These are phyloP conservation scores for Sciaenops ocellatus DNA, from an alignment of 2,797 vertebrate species.

Conservation along the genomic window DNA sequence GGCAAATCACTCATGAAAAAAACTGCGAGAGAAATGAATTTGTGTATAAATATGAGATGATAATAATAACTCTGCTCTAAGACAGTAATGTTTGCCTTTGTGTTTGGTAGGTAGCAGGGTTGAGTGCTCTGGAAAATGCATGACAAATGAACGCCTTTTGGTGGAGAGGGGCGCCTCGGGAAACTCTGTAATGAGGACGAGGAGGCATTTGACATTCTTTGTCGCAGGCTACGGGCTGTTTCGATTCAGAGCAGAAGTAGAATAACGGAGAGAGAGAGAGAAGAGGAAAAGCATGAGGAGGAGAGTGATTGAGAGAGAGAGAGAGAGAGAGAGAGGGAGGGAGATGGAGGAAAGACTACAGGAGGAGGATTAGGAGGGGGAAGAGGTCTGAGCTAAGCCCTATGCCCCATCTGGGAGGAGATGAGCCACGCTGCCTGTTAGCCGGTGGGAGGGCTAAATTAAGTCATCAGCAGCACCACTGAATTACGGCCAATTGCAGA, in stretches of 20 bases:
- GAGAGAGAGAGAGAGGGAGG: background rate
- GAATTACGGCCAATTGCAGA: constrained; percentile 64
- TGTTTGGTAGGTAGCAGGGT: constrained; percentile 42
- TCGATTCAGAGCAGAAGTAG: constrained; percentile 40
- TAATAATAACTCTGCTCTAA: constrained; percentile 45
- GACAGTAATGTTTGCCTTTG: constrained; percentile 44
- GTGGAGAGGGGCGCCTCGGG: constrained; percentile 53
- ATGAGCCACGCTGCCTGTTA: constrained; percentile 55
- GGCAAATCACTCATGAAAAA: constrained; percentile 26
- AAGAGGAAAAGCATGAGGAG: constrained; percentile 7
- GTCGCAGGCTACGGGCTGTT: constrained; percentile 59
- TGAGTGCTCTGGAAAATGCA: constrained; percentile 36
- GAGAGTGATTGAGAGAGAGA: background rate
- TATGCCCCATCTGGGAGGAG: constrained; percentile 62
- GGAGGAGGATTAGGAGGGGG: constrained; percentile 53
- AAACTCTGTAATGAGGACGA: constrained; percentile 66
- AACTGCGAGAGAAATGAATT: background rate
- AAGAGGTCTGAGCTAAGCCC: constrained; percentile 54
- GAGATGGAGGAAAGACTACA: constrained; percentile 12
- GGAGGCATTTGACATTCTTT: constrained; percentile 65
- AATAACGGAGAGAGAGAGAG: constrained; percentile 25
- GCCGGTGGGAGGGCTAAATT: constrained; percentile 31
- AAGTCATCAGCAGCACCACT: constrained; percentile 56
- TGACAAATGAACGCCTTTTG: constrained; percentile 55
- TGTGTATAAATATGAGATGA: constrained; percentile 12